Evolutionary conservation across 1,140 invertebrate genomes (phyloP).

Genomic region (Tetramorium parvispinum): DNA sequence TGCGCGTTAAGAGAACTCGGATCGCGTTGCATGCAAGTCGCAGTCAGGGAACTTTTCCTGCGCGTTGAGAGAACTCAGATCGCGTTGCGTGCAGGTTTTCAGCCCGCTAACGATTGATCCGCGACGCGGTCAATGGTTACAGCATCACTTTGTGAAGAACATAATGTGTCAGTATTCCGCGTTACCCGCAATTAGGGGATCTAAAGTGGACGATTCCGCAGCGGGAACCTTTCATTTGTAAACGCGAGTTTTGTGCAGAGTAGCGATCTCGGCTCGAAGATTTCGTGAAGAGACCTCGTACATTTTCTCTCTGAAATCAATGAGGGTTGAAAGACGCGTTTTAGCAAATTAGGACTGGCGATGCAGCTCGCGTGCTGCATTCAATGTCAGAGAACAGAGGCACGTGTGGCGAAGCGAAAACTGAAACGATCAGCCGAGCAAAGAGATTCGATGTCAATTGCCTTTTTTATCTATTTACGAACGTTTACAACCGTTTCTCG

Average conservation of each 20-base stretch:
- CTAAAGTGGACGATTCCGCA: background rate
- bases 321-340: background rate
- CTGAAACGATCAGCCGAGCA: background rate
- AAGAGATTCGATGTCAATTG: background rate
- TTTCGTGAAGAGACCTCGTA: background rate
- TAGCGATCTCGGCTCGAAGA: background rate
- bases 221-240: background rate
- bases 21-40: too few species aligned
- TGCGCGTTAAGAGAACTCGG: background rate
- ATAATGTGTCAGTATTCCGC: background rate
- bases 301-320: background rate
- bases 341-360: slow-evolving; percentile 16
- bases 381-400: background rate
- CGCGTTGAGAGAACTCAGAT: background rate
- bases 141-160: background rate
- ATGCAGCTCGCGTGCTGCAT: slow-evolving; percentile 2
- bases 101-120: background rate
- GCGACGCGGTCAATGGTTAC: background rate
- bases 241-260: background rate
- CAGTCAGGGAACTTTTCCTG: background rate
- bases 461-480: background rate
- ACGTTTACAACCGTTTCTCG: background rate
- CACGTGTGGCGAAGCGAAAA: background rate
- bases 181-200: background rate
- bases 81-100: background rate